Evolutionary conservation across 2,888 invertebrate species (phyloP).

Genomic region (Plebejus argus): DNA sequence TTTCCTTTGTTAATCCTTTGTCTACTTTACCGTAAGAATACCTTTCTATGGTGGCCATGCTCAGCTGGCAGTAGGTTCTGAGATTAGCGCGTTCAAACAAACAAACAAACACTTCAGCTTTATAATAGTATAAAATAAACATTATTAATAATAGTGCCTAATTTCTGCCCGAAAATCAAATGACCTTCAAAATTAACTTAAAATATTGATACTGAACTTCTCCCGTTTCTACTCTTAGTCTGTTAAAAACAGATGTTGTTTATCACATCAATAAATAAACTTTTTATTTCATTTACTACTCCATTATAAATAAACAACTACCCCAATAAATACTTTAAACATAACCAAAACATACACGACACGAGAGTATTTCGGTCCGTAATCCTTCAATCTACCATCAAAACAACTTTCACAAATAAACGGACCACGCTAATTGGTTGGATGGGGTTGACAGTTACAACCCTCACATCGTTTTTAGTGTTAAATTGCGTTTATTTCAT

Average conservation of each 20-base stretch:
- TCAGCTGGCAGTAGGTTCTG: too few relatives aligned
- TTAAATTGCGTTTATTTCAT: constrained; percentile 10
- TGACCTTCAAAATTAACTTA: too few relatives aligned
- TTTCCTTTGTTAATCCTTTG: too few relatives aligned
- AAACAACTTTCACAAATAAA: constrained; percentile 9
- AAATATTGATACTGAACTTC: too few relatives aligned
- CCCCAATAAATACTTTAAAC: neutral
- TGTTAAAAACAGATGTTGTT: neutral
- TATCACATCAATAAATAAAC: neutral
- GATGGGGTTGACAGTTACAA: neutral
- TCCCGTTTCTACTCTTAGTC: too few relatives aligned
- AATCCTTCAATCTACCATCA: constrained; percentile 18
- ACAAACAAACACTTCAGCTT: too few relatives aligned
- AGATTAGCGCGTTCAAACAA: too few relatives aligned
- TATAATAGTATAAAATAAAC: too few relatives aligned
- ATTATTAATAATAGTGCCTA: too few relatives aligned
- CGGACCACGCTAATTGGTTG: constrained; percentile 10
- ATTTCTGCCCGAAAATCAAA: too few relatives aligned
- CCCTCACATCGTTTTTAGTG: constrained; percentile 10
- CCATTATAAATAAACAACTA: neutral
- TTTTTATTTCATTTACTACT: neutral
- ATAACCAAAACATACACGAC: neutral
- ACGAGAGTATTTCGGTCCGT: neutral
- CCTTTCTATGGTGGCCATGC: too few relatives aligned
- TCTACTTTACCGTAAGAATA: too few relatives aligned